Evolutionary conservation across 2,888 invertebrate genomes (phyloP).

Genomic region (Schizaphis graminum): DNA sequence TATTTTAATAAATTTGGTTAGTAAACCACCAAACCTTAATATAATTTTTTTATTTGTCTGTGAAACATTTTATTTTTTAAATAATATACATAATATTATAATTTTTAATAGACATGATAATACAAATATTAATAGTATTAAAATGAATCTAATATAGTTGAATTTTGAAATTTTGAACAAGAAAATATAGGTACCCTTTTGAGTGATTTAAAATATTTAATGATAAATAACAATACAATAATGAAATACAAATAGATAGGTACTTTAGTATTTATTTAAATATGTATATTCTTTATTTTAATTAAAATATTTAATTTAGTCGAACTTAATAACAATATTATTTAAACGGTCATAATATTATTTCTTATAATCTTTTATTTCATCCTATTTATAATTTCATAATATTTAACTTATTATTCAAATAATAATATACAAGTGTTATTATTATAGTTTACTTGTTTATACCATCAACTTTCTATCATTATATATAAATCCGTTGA

Average conservation of each 20-base stretch:
- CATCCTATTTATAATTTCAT: neutral
- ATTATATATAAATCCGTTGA: neutral
- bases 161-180: neutral
- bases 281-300: neutral
- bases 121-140: neutral
- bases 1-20: neutral
- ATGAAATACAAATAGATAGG: neutral
- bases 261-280: neutral
- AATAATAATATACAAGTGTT: neutral
- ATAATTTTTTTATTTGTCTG: neutral
- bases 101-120: neutral
- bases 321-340: neutral
- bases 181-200: neutral
- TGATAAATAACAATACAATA: neutral
- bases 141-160: neutral
- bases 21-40: neutral
- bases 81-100: neutral
- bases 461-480: neutral
- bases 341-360: neutral
- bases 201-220: neutral
- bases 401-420: neutral
- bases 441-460: neutral
- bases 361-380: neutral
- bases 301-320: neutral
- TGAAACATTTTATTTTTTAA: neutral